Percentiles rank a stretch among this genome's conserved stretches.
Conservation (phyloP, 2,888 invertebrate genomes). For the Clostera curtula region DNA sequence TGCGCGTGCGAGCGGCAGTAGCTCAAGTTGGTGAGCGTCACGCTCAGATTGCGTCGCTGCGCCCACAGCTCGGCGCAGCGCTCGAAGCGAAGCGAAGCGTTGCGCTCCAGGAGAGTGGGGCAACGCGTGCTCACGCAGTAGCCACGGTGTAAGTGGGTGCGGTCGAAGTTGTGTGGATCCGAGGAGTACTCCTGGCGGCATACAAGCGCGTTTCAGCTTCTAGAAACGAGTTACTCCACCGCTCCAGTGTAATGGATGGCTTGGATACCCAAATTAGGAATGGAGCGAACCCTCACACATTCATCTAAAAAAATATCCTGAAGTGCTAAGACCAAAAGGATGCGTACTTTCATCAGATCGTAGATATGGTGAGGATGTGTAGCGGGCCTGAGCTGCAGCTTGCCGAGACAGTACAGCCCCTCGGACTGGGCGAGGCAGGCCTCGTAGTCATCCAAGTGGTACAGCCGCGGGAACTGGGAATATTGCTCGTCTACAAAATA, state of each 20-base stretch:
- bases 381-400: slow-evolving; percentile 32
- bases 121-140: slow-evolving; percentile 52
- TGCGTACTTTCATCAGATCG: slow-evolving; percentile 33
- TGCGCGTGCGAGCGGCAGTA: slow-evolving; percentile 38
- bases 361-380: slow-evolving; percentile 24
- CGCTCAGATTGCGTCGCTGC: slow-evolving; percentile 21
- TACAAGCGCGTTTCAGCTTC: no score
- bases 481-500: slow-evolving; percentile 36
- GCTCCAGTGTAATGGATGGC: no score
- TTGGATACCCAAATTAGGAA: no score
- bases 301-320: not conserved
- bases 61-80: slow-evolving; percentile 35
- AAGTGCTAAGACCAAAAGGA: not conserved
- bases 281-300: no score
- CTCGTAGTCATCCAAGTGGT: slow-evolving; percentile 49
- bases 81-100: slow-evolving; percentile 37
- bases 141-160: slow-evolving; percentile 46
- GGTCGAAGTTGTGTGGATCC: slow-evolving; percentile 40
- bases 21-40: slow-evolving; percentile 22
- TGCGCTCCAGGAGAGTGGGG: slow-evolving; percentile 24
- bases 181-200: slow-evolving; percentile 38
- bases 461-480: slow-evolving; percentile 42
- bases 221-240: no score
- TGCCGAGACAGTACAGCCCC: slow-evolving; percentile 50
- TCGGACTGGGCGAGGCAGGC: slow-evolving; percentile 34